Evolutionary conservation across 2,888 invertebrate species (phyloP), one percentile per base, ranked within the genome.

Genomic region (Chloroclysta siterata): DNA sequence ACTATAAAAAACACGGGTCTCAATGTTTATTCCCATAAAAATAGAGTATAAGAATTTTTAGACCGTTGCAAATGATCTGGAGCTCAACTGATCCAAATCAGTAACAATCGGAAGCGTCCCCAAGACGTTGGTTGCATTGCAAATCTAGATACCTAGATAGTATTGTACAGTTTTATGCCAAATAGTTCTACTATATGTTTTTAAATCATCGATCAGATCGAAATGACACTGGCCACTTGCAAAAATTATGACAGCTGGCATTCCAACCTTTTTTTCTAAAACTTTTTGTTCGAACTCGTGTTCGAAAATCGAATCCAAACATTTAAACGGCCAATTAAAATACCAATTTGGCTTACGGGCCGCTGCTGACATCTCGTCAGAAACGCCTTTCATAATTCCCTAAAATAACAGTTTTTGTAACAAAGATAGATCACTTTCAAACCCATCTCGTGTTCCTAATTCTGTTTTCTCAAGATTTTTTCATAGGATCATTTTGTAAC

Each of bases 301-400:
- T 75, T 80, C 74, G 69, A 78, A 82, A 84, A 85, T 85, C 77
- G 81, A 83, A 84, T 80, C 80, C 81, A 85, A 86, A 87, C 81
- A 83, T 83, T 81, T 85, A 86, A 82, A 82, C 79, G 82, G 83
- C 80, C 83, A 85, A 87, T 88, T 88, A 88, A 83, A 87, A 83
- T 80, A 79, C 81, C 83, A 79, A 84, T 84, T 84, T 83, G 75
- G 81, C 68, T 70, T 67, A 76, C 65, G 75, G 78, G 78, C 79
- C 78, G 78, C 80, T 76, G 78, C 80, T 77, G 84, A 82, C 80
- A 71, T 70, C 75, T 76, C 72, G 77, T 77, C 77, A 77, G 73
- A 70, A 61, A 83, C 84, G 83, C 85, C 85, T 77, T 76, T 75
- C 75, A 72, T 79, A 80, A 83, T 83, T 79, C 76, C 74, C 75